Evolutionary conservation across 2,113 vertebrate species (phyloP).

Genomic region (Zingel zingel): DNA sequence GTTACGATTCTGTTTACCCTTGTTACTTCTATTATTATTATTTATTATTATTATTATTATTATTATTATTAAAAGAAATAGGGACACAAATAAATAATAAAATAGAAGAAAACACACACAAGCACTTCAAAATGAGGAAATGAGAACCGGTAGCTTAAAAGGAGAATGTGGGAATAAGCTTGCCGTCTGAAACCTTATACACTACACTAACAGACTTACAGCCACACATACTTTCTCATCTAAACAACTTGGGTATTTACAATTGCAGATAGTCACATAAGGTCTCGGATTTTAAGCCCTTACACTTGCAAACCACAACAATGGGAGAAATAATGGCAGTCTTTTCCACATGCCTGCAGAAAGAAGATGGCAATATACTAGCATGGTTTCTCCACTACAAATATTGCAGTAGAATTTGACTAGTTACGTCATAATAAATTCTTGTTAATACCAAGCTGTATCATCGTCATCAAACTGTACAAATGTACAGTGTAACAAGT

Average conservation of each 20-base stretch:
- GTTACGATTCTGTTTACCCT: not conserved
- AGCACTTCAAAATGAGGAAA: conserved; percentile 28
- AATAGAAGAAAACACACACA: conserved; percentile 12
- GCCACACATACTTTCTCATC: conserved; percentile 25
- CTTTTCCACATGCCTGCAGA: not conserved
- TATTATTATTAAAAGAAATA: not conserved
- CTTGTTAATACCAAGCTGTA: not conserved
- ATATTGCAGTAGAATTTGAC: conserved; percentile 5
- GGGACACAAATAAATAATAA: not conserved
- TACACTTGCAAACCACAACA: conserved; percentile 8
- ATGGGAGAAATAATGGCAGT: not conserved
- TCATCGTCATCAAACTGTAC: not conserved
- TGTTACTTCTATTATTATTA: not conserved
- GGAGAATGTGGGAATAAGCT: conserved; percentile 38
- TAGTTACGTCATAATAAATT: not conserved
- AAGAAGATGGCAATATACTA: conserved; percentile 8
- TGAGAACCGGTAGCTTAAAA: conserved; percentile 20
- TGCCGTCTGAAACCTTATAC: conserved; percentile 13
- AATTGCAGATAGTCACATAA: conserved; percentile 36
- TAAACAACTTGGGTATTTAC: conserved; percentile 37
- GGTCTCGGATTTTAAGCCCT: conserved; percentile 4
- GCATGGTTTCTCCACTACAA: not conserved
- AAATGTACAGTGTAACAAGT: conserved; percentile 7
- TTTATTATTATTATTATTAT: not conserved
- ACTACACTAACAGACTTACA: conserved; percentile 24